Percentiles rank a stretch among this genome's conserved stretches.
Conservation (phyloP, 2,797 vertebrate genomes). For the Eulemur coronatus region DNA sequence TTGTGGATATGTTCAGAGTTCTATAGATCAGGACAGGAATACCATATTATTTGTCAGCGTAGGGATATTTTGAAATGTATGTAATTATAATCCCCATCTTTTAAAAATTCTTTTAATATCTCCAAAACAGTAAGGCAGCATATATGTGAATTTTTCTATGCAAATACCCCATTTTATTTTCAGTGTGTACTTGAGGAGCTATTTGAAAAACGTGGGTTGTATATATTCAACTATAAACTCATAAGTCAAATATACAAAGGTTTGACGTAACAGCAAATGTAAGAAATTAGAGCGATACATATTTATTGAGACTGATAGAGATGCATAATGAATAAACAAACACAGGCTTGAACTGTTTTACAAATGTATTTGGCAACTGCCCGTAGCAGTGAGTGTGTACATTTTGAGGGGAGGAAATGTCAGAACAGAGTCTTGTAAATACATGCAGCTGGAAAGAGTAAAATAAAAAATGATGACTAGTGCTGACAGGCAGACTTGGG, state of each 20-base stretch:
- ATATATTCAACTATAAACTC: slow-evolving; percentile 38
- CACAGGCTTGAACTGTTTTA: slow-evolving; percentile 74
- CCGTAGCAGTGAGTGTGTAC: slow-evolving; percentile 78
- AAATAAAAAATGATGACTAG: slow-evolving; percentile 90
- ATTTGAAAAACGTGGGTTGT: slow-evolving; percentile 40
- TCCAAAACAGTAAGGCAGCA: neutral
- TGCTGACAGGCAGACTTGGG: slow-evolving; percentile 93
- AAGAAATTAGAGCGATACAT: slow-evolving; percentile 73
- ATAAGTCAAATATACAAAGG: slow-evolving; percentile 50
- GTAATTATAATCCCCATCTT: slow-evolving; percentile 45
- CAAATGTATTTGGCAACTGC: slow-evolving; percentile 80
- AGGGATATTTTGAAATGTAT: slow-evolving; percentile 53
- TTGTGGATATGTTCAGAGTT: slow-evolving; percentile 21
- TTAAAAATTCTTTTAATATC: neutral
- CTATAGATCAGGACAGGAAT: neutral
- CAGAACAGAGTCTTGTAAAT: slow-evolving; percentile 91
- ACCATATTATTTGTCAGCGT: neutral
- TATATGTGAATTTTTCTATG: neutral
- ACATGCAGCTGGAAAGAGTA: slow-evolving; percentile 91
- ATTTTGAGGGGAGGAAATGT: slow-evolving; percentile 87
- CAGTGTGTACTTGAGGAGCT: slow-evolving; percentile 23
- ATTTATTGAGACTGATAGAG: slow-evolving; percentile 81
- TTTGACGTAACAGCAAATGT: slow-evolving; percentile 62
- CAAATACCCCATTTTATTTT: slow-evolving; percentile 34
- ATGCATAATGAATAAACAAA: slow-evolving; percentile 84